These are phyloP conservation scores for Eulemur macaco DNA, from an alignment of 2,113 vertebrate genomes.

Conservation along the genomic window DNA sequence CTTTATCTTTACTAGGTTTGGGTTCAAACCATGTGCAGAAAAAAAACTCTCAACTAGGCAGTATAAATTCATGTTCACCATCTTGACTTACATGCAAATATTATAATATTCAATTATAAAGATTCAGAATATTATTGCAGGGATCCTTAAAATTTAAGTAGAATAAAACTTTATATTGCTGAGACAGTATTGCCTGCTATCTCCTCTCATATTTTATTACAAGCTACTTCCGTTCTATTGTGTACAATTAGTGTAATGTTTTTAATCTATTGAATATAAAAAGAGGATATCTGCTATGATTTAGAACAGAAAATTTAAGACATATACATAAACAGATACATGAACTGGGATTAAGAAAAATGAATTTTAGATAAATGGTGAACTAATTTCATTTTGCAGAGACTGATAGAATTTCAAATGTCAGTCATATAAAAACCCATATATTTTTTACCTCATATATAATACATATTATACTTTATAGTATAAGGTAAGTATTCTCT, in stretches of 20 bases:
- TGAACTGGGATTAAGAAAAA: not conserved
- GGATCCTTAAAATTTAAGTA: not conserved
- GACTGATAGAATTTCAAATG: slow-evolving; percentile 14
- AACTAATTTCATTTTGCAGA: slow-evolving; percentile 29
- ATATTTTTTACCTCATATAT: not conserved
- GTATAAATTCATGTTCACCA: not conserved
- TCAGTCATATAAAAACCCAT: not conserved
- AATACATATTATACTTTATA: not conserved
- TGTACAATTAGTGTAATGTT: not conserved
- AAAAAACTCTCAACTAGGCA: slow-evolving; percentile 6
- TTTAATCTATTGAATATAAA: slow-evolving; percentile 25
- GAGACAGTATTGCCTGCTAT: not conserved
- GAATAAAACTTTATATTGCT: not conserved
- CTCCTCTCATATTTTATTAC: not conserved
- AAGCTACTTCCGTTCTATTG: not conserved
- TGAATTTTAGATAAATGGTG: not conserved
- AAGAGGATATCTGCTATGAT: not conserved
- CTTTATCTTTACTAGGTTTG: not conserved
- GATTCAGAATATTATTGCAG: not conserved
- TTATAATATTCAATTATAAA: not conserved
- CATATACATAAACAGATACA: not conserved
- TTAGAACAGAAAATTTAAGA: slow-evolving; percentile 11
- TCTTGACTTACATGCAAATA: slow-evolving; percentile 1
- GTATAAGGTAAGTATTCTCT: not conserved
- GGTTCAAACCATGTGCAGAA: not conserved